Conservation (phyloP, 2,113 vertebrate genomes). For the Myiozetetes cayanensis region DNA sequence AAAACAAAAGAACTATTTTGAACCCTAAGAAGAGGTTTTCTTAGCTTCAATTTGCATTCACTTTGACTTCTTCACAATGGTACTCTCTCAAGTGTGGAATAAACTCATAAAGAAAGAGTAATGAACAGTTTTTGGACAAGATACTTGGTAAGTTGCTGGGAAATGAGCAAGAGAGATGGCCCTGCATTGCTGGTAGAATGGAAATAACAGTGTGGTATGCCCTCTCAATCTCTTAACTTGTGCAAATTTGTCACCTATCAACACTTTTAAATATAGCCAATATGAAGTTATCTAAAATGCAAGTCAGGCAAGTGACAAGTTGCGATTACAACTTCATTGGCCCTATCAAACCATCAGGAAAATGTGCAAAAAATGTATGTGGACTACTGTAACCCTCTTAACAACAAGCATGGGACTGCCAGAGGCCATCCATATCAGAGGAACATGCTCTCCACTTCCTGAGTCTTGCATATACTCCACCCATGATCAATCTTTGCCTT, state of each 20-base stretch:
- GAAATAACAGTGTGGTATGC: background rate
- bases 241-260: background rate
- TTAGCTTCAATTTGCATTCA: background rate
- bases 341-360: background rate
- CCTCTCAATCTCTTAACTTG: background rate
- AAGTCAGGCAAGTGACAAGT: background rate
- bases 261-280: background rate
- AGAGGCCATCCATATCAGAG: background rate
- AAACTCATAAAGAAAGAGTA: background rate
- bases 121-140: background rate
- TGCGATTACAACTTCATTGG: background rate
- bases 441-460: background rate
- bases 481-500: background rate
- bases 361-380: background rate
- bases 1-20: slow-evolving; percentile 19
- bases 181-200: background rate
- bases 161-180: background rate
- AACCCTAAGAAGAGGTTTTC: background rate
- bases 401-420: background rate
- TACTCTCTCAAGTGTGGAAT: background rate
- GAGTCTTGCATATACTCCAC: background rate
- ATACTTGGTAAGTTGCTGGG: background rate
- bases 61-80: background rate
- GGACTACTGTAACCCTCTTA: background rate
- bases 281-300: background rate